Conservation (phyloP, 64 coral and sea anemone genomes). For the Dendronephthya gigantea region DNA sequence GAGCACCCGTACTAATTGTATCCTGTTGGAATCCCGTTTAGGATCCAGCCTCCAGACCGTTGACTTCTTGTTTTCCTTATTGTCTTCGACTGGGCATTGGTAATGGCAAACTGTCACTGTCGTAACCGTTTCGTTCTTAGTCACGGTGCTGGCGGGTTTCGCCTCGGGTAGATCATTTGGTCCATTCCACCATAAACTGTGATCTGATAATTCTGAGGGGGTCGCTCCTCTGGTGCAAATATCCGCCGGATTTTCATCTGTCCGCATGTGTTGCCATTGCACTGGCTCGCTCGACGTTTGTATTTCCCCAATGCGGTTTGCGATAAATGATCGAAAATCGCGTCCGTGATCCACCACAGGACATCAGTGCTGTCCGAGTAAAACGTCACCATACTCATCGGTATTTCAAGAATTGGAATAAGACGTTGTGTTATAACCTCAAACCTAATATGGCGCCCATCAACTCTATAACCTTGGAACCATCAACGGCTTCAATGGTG, state of each 20-base stretch:
- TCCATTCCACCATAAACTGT: slow-evolving; percentile 26
- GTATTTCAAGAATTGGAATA: not conserved
- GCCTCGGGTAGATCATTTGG: not conserved
- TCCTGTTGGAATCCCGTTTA: slow-evolving; percentile 30
- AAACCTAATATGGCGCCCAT: not conserved
- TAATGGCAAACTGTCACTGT: not conserved
- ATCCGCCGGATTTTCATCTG: slow-evolving; percentile 5
- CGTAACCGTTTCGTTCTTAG: not conserved
- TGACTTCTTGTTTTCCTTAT: not conserved
- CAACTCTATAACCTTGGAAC: not conserved
- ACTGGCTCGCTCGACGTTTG: slow-evolving; percentile 4
- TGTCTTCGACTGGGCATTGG: not conserved
- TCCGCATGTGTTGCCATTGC: slow-evolving; percentile 21
- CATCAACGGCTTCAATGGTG: not conserved
- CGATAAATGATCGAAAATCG: slow-evolving; percentile 37
- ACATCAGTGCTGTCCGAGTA: slow-evolving; percentile 45
- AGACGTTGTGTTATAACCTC: not conserved
- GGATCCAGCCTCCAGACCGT: slow-evolving; percentile 22
- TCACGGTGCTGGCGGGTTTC: not conserved
- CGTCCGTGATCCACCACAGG: slow-evolving; percentile 42
- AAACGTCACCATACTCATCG: not conserved
- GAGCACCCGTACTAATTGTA: slow-evolving; percentile 27
- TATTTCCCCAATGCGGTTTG: not conserved
- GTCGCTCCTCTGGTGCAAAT: slow-evolving; percentile 31
- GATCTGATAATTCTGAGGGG: not conserved